Evolutionary conservation across 2,888 invertebrate species (phyloP).

Genomic region (Drosophila hawaiiensis): DNA sequence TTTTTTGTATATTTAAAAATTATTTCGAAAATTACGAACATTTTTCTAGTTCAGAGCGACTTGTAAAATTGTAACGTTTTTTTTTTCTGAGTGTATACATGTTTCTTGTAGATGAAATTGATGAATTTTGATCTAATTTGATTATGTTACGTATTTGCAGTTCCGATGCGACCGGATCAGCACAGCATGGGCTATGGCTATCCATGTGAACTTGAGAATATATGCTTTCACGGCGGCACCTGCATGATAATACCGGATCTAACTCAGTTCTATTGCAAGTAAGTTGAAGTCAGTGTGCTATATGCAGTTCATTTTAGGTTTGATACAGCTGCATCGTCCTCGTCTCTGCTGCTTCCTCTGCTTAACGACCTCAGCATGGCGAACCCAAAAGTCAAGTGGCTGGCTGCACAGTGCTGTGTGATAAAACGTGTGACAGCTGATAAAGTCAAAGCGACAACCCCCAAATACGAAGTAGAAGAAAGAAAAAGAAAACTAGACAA

Average conservation of each 20-base stretch:
- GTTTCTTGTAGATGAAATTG: conserved; percentile 25
- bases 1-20: not conserved
- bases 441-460: conserved; percentile 32
- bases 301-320: not conserved
- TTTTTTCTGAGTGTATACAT: not conserved
- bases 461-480: not conserved
- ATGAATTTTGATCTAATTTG: conserved; percentile 25
- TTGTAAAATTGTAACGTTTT: not conserved
- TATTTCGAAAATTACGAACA: not conserved
- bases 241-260: conserved; percentile 93
- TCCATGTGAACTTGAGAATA: conserved; percentile 87
- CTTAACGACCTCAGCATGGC: conserved; percentile 6
- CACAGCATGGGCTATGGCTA: conserved; percentile 71
- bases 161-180: conserved; percentile 84
- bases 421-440: conserved; percentile 65
- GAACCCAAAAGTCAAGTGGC: conserved; percentile 63
- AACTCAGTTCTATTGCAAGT: conserved; percentile 94
- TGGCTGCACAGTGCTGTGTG: conserved; percentile 20
- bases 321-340: conserved; percentile 15
- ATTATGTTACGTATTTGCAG: conserved; percentile 67
- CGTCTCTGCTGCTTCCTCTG: not conserved
- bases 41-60: not conserved
- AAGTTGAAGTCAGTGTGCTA: conserved; percentile 85
- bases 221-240: conserved; percentile 94
- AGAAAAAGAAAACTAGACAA: not conserved